Evolutionary conservation across 37 sponge, comb jelly and placozoan species (phyloP), one percentile per base, ranked within the genome.

Genomic region (Diacarnus erythraeanus): DNA sequence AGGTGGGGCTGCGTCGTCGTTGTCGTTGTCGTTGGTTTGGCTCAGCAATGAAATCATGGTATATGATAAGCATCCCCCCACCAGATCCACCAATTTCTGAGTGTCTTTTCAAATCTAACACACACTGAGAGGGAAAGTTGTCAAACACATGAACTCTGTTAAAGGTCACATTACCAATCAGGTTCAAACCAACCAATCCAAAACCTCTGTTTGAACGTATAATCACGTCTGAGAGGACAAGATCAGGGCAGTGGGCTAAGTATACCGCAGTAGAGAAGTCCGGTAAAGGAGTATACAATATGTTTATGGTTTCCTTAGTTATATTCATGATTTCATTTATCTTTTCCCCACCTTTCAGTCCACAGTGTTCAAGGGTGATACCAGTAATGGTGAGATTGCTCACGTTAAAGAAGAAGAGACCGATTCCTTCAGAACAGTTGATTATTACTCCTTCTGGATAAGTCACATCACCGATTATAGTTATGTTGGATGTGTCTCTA

Each of bases 331-430:
- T 29, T 18, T 43, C 35, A 15, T 51, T 35, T 18, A 61, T 47
- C 36, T 65, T 38, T 0, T 29, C 70, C n/a, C 0, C 29, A 9
- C 66, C 66, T 8, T 17, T 64, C 17, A 77, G 42, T 10, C 85
- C 85, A 51, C 85, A 84, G 29, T 40, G 37, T 37, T 21, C 21
- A 17, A 84, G 57, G 2, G 72, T 71, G 29, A 84, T 15, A 72
- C 70, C 70, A 42, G 41, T 12, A 5, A 84, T 21, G 21, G 69
- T 47, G 31, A 84, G 63, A 20, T 38, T 33, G 1, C 29, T 33
- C 23, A 77, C 63, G 61, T 77, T 56, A 39, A 77, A 23, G 64
- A 84, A 84, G 26, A 54, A 69, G 6, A 84, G 60, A 3, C 85
- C 78, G 21, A 77, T 64, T 3, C 70, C 69, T 57, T 21, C 57